These are phyloP conservation scores for Meandrina meandrites DNA, from an alignment of 92 coral and sea anemone genomes.

Conservation along the genomic window DNA sequence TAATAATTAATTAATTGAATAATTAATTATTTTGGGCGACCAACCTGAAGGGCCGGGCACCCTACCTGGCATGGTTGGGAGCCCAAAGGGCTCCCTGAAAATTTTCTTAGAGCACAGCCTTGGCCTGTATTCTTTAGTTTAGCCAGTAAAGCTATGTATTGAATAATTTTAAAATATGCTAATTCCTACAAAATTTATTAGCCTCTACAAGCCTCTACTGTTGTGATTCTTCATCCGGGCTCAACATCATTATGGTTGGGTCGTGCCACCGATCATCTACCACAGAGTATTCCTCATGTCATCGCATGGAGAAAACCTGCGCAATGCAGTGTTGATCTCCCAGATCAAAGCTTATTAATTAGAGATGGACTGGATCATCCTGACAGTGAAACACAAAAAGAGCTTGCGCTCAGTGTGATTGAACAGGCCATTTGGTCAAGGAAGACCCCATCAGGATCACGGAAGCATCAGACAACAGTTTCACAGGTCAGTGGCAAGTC, in stretches of 20 bases:
- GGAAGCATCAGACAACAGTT: constrained; percentile 60
- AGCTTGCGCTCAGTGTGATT: constrained; percentile 93
- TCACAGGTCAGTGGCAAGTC: constrained; percentile 52
- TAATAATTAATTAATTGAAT: too few relatives aligned
- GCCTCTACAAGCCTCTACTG: constrained; percentile 89
- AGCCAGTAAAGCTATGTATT: too few relatives aligned
- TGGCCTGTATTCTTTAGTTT: too few relatives aligned
- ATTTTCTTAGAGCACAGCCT: too few relatives aligned
- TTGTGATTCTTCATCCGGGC: constrained; percentile 95
- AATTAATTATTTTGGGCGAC: too few relatives aligned
- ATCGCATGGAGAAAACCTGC: constrained; percentile 84
- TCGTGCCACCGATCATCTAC: constrained; percentile 96
- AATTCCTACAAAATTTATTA: too few relatives aligned
- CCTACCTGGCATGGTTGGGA: too few relatives aligned
- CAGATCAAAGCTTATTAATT: constrained; percentile 62
- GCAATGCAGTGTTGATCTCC: constrained; percentile 45
- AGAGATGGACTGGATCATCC: constrained; percentile 88
- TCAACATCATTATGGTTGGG: constrained; percentile 96
- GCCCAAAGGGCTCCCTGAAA: too few relatives aligned
- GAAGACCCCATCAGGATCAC: constrained; percentile 73
- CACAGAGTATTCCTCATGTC: constrained; percentile 95
- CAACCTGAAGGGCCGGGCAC: too few relatives aligned
- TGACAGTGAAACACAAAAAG: constrained; percentile 93
- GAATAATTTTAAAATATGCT: too few relatives aligned
- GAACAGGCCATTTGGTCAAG: constrained; percentile 99